Evolutionary conservation across 2,888 invertebrate genomes (phyloP), one percentile per base, ranked within the genome.

Genomic region (Drosophila stalkeri): DNA sequence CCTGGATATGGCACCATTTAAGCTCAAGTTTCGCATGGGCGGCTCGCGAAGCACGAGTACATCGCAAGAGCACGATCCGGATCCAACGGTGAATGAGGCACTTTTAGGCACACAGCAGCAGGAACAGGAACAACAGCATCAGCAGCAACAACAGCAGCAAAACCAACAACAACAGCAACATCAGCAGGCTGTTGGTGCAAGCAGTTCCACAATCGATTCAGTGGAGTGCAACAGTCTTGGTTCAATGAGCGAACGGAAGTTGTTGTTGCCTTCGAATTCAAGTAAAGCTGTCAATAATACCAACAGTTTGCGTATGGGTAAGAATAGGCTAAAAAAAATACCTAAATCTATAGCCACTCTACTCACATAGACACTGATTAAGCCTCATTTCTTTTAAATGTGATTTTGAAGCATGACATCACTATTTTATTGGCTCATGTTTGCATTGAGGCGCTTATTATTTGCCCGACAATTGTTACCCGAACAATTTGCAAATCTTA

Each of bases 21-120:
- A 93, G 83, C 87, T 93, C 47, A 93, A 93, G 87, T 93, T 93
- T 86, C 93, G 93, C 64, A 93, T 93, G 93, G 92, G 93, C 62
- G 89, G 93, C 82, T 93, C 93, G 23, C 88, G 93, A 44, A 93
- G 93, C 80, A 92, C 93, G 55, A 93, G 92, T 79, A 92, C 93
- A 60, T 93, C 93, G 43, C 93, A 93, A 80, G 93, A 93, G 74
- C 92, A 92, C 55, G 92, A 92, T 81, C 89, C 92, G 49, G 92
- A 93, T 77, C 92, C 92, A 66, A 92, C 92, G 66, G 92, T 92
- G 66, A 93, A 91, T 71, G 93, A 93, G 79, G 92, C 93, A 39
- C 84, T 93, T 11, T 84, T 93, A 51, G 85, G 85, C 61, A 89
- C 86, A 62, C 86, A 80, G 57, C 89, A 89, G 37, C 88, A 83